Percentiles rank a stretch among this genome's conserved stretches.
phyloP scores from a whole-genome alignment of 2,888 invertebrate genomes.

The Acheta domesticus region DNA sequence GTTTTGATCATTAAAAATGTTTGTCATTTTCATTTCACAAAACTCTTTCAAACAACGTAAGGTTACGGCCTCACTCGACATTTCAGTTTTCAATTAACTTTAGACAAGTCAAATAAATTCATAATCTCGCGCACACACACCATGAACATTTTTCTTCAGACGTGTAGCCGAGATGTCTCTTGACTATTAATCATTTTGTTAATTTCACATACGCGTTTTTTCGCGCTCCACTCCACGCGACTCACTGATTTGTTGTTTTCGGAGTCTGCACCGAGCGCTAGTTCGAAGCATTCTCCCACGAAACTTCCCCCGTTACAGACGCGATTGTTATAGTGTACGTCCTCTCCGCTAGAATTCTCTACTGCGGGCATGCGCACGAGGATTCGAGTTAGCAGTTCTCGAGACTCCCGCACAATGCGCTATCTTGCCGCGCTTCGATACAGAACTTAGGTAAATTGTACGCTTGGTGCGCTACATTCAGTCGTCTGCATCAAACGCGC shows the following conservation, averaged over 20 bases:
- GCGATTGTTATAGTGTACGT: background rate
- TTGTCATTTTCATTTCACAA: no score
- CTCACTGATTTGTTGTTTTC: background rate
- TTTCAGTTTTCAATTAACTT: no score
- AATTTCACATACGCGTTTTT: background rate
- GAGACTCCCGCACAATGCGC: background rate
- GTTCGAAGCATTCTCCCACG: slow-evolving; percentile 11
- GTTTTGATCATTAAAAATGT: no score
- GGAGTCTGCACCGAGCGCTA: slow-evolving; percentile 18
- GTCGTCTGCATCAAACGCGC: no score
- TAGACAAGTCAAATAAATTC: no score
- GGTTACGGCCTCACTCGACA: no score
- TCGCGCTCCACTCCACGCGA: background rate
- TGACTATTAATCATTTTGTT: background rate
- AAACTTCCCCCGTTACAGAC: background rate
- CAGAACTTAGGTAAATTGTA: no score
- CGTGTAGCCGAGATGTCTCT: no score
- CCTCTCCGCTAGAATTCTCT: background rate
- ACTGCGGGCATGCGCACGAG: background rate
- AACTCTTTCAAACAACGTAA: no score
- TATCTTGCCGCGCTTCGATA: background rate
- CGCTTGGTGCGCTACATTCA: no score
- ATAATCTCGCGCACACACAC: no score
- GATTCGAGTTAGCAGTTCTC: background rate
- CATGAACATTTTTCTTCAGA: no score